Evolutionary conservation across 2,888 invertebrate species (phyloP), one percentile per base, ranked within the genome.

Genomic region (Exocentrus adspersus): DNA sequence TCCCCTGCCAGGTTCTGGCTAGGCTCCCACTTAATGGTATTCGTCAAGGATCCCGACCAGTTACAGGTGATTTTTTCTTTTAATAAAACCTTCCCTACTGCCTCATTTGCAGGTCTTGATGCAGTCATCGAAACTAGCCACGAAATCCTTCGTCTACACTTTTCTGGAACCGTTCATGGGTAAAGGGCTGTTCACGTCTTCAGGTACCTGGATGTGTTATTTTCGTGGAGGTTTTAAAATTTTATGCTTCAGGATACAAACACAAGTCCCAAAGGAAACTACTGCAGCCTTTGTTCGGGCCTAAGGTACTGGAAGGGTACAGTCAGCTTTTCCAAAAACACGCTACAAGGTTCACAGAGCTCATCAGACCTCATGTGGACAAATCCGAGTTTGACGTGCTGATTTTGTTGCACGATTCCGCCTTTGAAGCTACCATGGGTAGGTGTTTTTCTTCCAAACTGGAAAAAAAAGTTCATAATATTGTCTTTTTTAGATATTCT

Each of bases 371-470:
- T 19, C 21, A 65, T 19, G 58, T 53, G 6, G 57, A 61, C 50
- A 52, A 48, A 37, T 52, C 30, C 2, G 17, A 58, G 14, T 72
- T 72, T 62, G 72, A 72, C 50, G 59, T 72, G 24, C 53, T 72
- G 17, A 54, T 58, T 43, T 58, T 64, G 51, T 32, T 72, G 10
- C 69, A 71, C 54, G 62, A 67, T 6, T 41, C 62, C 17, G 68
- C 69, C 5, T 69, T 71, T 60, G 71, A 71, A 28, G 62, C 71
- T n/a, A 68, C 72, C 5, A 68, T 72, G 69, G 72, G 72, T 72
- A 67, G 37, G 37, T 21, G n/a, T n/a, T n/a, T n/a, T n/a, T n/a
- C n/a, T n/a, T n/a, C n/a, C n/a, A n/a, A n/a, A n/a, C n/a, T n/a
- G n/a, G n/a, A n/a, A n/a, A n/a, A n/a, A n/a, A n/a, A n/a, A n/a